Percentiles rank a stretch among this genome's conserved stretches.
Conservation (phyloP, 2,797 vertebrate genomes). For the Microctenopoma lineatum region DNA sequence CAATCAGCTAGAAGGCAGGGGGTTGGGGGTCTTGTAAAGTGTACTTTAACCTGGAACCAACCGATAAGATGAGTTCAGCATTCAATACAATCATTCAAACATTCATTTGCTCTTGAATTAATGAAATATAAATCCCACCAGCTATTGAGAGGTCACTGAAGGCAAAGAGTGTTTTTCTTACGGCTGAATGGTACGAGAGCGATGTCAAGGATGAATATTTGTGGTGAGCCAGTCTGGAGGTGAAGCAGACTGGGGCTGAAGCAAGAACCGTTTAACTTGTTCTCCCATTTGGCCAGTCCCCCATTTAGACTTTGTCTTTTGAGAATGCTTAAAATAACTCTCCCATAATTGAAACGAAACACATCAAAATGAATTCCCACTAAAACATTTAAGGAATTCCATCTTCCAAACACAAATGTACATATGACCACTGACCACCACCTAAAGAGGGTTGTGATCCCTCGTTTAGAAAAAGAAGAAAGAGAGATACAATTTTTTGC, state of each 20-base stretch:
- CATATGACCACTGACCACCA: background rate
- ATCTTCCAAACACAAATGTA: slow-evolving; percentile 24
- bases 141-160: slow-evolving; percentile 10
- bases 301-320: slow-evolving; percentile 77
- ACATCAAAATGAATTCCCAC: slow-evolving; percentile 71
- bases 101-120: slow-evolving; percentile 19
- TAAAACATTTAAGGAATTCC: slow-evolving; percentile 61
- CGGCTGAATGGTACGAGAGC: slow-evolving; percentile 35
- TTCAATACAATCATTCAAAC: slow-evolving; percentile 22
- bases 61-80: slow-evolving; percentile 21
- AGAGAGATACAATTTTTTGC: slow-evolving; percentile 9
- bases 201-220: slow-evolving; percentile 70
- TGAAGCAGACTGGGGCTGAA: slow-evolving; percentile 36
- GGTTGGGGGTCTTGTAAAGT: background rate
- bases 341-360: slow-evolving; percentile 70
- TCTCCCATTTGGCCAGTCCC: slow-evolving; percentile 53
- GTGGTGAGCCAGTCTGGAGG: slow-evolving; percentile 31
- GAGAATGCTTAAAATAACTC: slow-evolving; percentile 74
- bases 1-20: slow-evolving; percentile 12
- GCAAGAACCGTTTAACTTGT: slow-evolving; percentile 73
- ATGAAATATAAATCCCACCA: slow-evolving; percentile 2
- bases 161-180: slow-evolving; percentile 25
- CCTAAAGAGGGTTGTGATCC: background rate
- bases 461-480: background rate
- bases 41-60: background rate